Conservation (phyloP, 2,113 vertebrate genomes). For the Tursiops truncatus region DNA sequence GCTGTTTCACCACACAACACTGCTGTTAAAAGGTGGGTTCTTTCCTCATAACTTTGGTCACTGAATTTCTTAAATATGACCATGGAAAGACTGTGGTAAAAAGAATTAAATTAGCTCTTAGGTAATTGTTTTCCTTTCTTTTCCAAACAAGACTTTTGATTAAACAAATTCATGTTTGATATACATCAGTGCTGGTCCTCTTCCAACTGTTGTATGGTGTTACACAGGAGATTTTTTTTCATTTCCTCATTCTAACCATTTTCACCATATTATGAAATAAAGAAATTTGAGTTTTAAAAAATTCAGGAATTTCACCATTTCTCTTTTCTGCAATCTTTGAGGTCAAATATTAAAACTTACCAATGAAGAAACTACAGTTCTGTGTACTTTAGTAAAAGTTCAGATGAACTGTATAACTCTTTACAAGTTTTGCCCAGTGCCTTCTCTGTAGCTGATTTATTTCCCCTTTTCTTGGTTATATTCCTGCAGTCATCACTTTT, state of each 20-base stretch:
- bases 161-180: not conserved
- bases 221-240: not conserved
- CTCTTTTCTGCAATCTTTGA: slow-evolving; percentile 17
- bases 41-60: not conserved
- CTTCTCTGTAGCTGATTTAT: not conserved
- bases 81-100: not conserved
- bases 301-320: not conserved
- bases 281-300: not conserved
- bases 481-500: slow-evolving; percentile 23
- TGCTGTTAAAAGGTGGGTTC: not conserved
- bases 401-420: not conserved
- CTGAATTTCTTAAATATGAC: not conserved
- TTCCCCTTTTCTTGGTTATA: not conserved
- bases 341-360: not conserved
- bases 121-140: not conserved
- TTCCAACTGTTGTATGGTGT: not conserved
- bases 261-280: not conserved
- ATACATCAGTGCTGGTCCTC: not conserved
- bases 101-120: not conserved
- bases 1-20: not conserved
- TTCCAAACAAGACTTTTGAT: not conserved
- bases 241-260: not conserved
- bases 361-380: not conserved
- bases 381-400: not conserved
- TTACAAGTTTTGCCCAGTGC: not conserved